Evolutionary conservation across 2,113 vertebrate genomes (phyloP), one percentile per base, ranked within the genome.

Genomic region (Barnardius zonarius): DNA sequence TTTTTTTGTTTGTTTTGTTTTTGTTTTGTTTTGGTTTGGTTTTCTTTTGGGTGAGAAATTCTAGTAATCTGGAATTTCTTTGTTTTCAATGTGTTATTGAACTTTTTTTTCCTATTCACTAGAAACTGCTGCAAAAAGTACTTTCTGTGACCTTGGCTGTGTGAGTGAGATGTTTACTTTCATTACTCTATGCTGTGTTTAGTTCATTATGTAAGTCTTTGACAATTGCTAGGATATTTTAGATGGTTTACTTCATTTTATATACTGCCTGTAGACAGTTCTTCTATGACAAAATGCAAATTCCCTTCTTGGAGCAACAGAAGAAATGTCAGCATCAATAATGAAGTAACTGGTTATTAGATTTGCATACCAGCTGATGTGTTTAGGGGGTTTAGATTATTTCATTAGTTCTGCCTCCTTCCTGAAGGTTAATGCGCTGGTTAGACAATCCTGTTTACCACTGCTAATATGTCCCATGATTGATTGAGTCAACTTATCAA

Each of bases 341-440:
- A 88, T 49, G 59, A n/a, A 93, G 48, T 68, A 76, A 76, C 44
- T 83, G n/a, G 37, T 87, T 90, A 88, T 91, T 95, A 80, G 75
- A 92, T 95, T 94, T 93, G n/a, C 72, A 39, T 92, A 43, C 15
- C 43, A 67, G 3, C n/a, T 66, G 19, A 5, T 70, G n/a, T 67
- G 37, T 35, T 90, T 85, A n/a, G 57, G 49, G 66, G 59, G 9
- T 80, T 80, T 83, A 67, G 35, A 86, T 94, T 63, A 93, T 90
- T 91, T 93, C 30, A 85, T 88, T 91, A 51, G 41, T 69, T 85
- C n/a, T 82, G 5, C 35, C 41, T 92, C 78, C 83, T 85, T 88
- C 8, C 25, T 93, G 78, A 87, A 90, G 63, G 70, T 76, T 94
- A 92, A 49, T 0, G 0, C 28, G 87, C 49, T 54, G 62, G 31